phyloP scores from a whole-genome alignment of 2,113 vertebrate genomes.

The Elachura formosa region DNA sequence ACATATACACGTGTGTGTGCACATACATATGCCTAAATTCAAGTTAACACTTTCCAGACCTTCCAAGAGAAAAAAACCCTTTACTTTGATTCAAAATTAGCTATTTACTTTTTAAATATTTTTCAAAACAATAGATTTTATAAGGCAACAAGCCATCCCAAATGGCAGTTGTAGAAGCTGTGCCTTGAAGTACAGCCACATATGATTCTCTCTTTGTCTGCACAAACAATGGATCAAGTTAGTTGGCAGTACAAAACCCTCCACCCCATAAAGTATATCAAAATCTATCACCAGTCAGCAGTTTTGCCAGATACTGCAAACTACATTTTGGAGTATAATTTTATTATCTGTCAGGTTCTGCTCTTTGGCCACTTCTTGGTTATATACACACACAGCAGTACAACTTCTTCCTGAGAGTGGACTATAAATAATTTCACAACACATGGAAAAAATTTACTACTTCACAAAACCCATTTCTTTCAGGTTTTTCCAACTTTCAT shows the following conservation, averaged over 20 bases:
- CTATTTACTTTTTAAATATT: background rate
- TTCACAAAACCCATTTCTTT: slow-evolving; percentile 33
- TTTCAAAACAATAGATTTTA: background rate
- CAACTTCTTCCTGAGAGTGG: background rate
- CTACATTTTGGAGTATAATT: background rate
- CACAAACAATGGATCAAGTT: background rate
- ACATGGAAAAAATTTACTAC: slow-evolving; percentile 37
- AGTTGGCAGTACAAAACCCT: background rate
- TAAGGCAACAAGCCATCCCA: background rate
- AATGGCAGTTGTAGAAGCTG: background rate
- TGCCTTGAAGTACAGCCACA: background rate
- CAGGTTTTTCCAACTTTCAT: slow-evolving; percentile 34
- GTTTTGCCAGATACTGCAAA: background rate
- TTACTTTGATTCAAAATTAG: background rate
- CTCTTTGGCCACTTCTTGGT: background rate
- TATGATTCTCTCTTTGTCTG: background rate
- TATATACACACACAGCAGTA: background rate
- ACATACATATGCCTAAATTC: background rate
- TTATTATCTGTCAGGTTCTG: background rate
- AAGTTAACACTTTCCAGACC: background rate
- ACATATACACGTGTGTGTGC: background rate
- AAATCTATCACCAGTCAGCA: background rate
- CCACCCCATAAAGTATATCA: background rate
- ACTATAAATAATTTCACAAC: slow-evolving; percentile 36
- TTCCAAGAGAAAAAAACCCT: background rate